These are phyloP conservation scores for Naja naja DNA, from an alignment of 2,113 vertebrate genomes.

Conservation along the genomic window DNA sequence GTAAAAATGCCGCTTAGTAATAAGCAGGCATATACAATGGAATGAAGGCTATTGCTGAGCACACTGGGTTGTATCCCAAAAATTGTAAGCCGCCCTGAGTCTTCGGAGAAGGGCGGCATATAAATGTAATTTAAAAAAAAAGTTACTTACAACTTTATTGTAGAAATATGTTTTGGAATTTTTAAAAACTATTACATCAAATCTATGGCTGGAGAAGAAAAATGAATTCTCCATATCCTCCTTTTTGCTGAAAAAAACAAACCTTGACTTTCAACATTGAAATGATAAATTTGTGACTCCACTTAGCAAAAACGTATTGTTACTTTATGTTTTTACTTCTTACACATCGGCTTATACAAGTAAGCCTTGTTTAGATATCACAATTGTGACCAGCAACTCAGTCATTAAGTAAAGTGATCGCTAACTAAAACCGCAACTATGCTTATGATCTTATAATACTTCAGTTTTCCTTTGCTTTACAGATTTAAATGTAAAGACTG, in stretches of 20 bases:
- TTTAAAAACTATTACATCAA: not conserved
- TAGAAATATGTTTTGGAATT: not conserved
- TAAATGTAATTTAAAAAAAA: no score
- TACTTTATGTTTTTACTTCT: not conserved
- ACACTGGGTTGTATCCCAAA: no score
- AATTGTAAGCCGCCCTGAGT: no score
- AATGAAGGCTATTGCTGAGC: no score
- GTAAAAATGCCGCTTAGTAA: no score
- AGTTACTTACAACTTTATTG: not conserved
- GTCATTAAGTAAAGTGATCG: not conserved
- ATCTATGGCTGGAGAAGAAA: not conserved
- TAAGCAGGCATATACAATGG: no score
- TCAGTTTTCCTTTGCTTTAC: not conserved
- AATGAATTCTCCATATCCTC: not conserved
- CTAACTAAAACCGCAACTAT: not conserved
- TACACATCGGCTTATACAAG: not conserved
- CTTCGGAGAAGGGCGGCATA: no score
- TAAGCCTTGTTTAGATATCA: not conserved
- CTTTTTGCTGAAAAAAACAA: not conserved
- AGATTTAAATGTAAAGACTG: not conserved
- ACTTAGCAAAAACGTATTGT: not conserved
- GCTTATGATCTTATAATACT: not conserved
- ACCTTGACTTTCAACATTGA: not conserved
- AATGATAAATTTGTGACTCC: not conserved
- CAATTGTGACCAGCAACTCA: not conserved